Conservation (phyloP, 1,140 invertebrate species). For the Zaprionus tsacasi region DNA sequence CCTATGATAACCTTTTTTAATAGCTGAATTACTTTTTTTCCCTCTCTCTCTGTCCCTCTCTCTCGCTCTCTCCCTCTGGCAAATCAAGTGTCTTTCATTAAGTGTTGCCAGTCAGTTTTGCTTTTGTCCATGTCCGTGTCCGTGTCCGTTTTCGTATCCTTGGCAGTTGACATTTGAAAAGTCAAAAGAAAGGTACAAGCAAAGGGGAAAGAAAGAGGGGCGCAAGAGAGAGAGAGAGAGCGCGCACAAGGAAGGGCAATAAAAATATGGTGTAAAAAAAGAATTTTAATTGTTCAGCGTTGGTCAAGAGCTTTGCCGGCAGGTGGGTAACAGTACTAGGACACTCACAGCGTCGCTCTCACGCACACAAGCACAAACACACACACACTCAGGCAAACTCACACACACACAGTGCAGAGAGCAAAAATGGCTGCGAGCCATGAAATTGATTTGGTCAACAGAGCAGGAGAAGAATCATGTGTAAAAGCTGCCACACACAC, state of each 20-base stretch:
- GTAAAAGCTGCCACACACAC: slow-evolving; percentile 32
- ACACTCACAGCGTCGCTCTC: slow-evolving; percentile 5
- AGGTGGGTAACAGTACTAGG: slow-evolving; percentile 28
- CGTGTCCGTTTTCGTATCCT: slow-evolving; percentile 34
- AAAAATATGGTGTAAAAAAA: slow-evolving; percentile 39
- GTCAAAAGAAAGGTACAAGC: background rate
- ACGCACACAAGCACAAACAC: background rate
- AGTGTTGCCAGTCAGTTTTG: background rate
- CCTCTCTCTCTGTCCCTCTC: too few relatives aligned
- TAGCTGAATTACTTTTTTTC: too few relatives aligned
- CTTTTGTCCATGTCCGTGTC: slow-evolving; percentile 14
- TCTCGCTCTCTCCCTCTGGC: background rate
- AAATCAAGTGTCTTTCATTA: slow-evolving; percentile 1
- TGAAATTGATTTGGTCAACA: slow-evolving; percentile 78
- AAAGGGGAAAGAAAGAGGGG: background rate
- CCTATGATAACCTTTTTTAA: too few relatives aligned
- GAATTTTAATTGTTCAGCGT: slow-evolving; percentile 66
- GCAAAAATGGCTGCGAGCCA: slow-evolving; percentile 53
- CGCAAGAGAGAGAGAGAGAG: background rate
- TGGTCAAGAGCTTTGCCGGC: slow-evolving; percentile 52
- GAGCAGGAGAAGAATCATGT: slow-evolving; percentile 55
- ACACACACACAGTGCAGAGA: slow-evolving; percentile 13
- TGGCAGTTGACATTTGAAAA: slow-evolving; percentile 67
- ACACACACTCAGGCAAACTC: slow-evolving; percentile 6
- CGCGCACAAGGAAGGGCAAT: slow-evolving; percentile 25